Evolutionary conservation across 2,888 invertebrate genomes (phyloP), one percentile per base, ranked within the genome.

Genomic region (Luffia ferchaultella): DNA sequence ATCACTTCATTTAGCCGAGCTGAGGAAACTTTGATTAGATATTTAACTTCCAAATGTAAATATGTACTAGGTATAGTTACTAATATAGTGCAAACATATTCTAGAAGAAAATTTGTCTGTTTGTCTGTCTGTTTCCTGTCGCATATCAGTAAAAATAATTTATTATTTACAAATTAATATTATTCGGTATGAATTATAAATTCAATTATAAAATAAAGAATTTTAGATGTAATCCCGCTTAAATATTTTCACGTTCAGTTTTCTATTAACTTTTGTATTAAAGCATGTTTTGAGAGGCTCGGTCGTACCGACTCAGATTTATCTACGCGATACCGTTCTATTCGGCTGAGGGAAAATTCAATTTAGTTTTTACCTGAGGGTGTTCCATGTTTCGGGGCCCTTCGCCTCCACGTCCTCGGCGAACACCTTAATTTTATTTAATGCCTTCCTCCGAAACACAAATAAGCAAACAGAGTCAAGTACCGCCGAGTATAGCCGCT

Each of bases 331-430:
- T 76, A 79, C 70, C 75, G 71, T 72, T 74, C 70, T 73, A 69
- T 76, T 76, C 72, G 72, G 71, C 63, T 64, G 72, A 71, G 71
- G 67, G 76, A 71, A 73, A 76, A 78, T 79, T 79, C 78, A 78
- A 80, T 80, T 80, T 78, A 69, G 75, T 77, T 77, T 79, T 76
- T 76, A 77, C 77, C 76, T 76, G 74, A 71, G 74, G 79, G 75
- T 70, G 70, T 66, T 67, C 61, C 63, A 68, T 64, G 68, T 42
- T 43, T 16, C 45, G 65, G 68, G 70, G 74, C 5, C 30, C 30
- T 30, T 12, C 30, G 30, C 72, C 72, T 70, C 72, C 72, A 67
- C 65, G 67, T 69, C 63, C 64, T 69, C 67, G 62, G 40, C 18
- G 43, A 43, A 20, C 48, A 20, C 65, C 68, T 68, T 73, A 70